These are phyloP conservation scores for Zalophus californianus DNA, from an alignment of 2,797 vertebrate species.

Conservation along the genomic window DNA sequence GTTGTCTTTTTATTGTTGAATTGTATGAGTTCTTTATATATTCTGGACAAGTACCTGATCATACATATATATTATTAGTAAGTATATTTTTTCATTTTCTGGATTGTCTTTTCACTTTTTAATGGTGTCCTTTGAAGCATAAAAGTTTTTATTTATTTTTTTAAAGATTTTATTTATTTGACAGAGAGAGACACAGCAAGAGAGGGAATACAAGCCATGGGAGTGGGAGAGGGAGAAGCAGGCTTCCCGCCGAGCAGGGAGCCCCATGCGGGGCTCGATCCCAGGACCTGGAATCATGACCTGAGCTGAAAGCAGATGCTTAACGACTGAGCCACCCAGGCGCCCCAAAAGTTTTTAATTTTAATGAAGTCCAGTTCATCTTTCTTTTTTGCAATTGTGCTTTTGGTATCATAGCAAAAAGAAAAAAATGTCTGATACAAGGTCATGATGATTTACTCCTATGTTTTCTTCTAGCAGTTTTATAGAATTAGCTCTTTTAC, in stretches of 20 bases:
- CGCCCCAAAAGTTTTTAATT: not conserved
- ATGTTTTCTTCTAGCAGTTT: not conserved
- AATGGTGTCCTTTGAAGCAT: not conserved
- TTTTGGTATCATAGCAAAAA: not conserved
- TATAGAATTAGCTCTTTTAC: not conserved
- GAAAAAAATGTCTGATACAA: not conserved
- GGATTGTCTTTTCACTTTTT: not conserved
- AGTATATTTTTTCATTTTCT: not conserved
- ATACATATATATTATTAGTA: not conserved
- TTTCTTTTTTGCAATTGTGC: not conserved
- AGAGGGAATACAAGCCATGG: too few relatives aligned
- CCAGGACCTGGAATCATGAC: too few relatives aligned
- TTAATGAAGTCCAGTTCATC: not conserved
- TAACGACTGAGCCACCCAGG: too few relatives aligned
- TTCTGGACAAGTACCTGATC: not conserved
- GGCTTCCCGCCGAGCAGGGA: too few relatives aligned
- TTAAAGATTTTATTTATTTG: too few relatives aligned
- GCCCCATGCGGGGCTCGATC: too few relatives aligned
- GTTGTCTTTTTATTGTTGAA: not conserved
- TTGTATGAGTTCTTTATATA: not conserved
- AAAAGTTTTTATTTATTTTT: not conserved
- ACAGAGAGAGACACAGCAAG: too few relatives aligned
- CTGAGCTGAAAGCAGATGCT: too few relatives aligned
- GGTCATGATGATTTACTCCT: not conserved
- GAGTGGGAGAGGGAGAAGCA: too few relatives aligned